These are phyloP conservation scores for Leptinotarsa tumamoca DNA, from an alignment of 2,888 invertebrate genomes.

Conservation along the genomic window DNA sequence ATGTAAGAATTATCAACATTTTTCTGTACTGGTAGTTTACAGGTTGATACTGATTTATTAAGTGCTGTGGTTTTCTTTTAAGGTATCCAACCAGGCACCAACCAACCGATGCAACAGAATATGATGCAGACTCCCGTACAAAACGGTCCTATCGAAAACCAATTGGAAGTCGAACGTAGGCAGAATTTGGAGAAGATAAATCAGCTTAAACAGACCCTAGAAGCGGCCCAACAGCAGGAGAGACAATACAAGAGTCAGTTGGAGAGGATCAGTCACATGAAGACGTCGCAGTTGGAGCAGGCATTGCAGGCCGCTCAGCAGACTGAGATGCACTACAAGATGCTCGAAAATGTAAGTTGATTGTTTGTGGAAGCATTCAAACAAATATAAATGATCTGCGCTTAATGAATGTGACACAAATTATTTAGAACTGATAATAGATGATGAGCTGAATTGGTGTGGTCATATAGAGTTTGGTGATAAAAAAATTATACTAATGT, in stretches of 20 bases:
- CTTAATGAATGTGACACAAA: too few relatives aligned
- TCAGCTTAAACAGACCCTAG: constrained; percentile 81
- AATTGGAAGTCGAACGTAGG: constrained; percentile 79
- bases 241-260: constrained; percentile 83
- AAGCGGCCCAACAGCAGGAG: constrained; percentile 83
- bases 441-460: too few relatives aligned
- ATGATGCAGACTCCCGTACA: constrained; percentile 60
- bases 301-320: constrained; percentile 81
- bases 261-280: constrained; percentile 77
- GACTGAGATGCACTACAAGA: constrained; percentile 83
- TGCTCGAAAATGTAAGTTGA: constrained; percentile 69
- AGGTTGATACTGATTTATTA: too few relatives aligned
- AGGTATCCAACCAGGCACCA: constrained; percentile 31
- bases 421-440: too few relatives aligned
- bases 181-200: constrained; percentile 84
- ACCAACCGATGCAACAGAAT: constrained; percentile 56
- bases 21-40: too few relatives aligned
- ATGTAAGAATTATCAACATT: too few relatives aligned
- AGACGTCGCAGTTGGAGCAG: constrained; percentile 72
- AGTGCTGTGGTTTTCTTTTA: too few relatives aligned
- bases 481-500: too few relatives aligned
- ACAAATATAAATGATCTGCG: too few relatives aligned
- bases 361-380: too few relatives aligned
- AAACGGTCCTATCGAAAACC: constrained; percentile 66
- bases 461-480: too few relatives aligned